These are phyloP conservation scores for Telmatochromis sp. DNA, from an alignment of 2,113 vertebrate species.

Conservation along the genomic window DNA sequence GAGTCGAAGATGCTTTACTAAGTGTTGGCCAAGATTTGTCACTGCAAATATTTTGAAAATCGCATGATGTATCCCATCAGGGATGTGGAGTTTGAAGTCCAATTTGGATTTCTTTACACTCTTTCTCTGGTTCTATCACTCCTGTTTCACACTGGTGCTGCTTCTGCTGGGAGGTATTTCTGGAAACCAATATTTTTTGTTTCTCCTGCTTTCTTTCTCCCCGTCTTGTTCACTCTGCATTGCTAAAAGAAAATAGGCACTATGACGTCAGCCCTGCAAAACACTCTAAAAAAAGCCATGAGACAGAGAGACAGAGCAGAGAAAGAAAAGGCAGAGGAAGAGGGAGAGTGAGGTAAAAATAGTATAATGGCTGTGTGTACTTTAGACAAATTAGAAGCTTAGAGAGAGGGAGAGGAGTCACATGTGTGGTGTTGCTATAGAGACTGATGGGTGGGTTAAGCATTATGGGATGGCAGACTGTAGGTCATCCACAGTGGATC, in stretches of 20 bases:
- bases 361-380: slow-evolving; percentile 55
- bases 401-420: slow-evolving; percentile 23
- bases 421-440: slow-evolving; percentile 37
- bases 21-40: neutral
- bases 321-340: slow-evolving; percentile 9
- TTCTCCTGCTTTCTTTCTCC: neutral
- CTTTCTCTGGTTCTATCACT: neutral
- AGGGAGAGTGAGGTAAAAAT: slow-evolving; percentile 49
- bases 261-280: slow-evolving; percentile 54
- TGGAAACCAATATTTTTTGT: slow-evolving; percentile 23
- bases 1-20: neutral
- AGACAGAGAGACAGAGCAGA: neutral
- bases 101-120: neutral
- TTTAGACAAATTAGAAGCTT: slow-evolving; percentile 62
- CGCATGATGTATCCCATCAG: neutral
- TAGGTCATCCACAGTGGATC: slow-evolving; percentile 25
- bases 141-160: neutral
- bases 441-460: slow-evolving; percentile 24
- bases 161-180: slow-evolving; percentile 8
- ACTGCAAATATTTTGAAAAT: neutral
- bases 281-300: slow-evolving; percentile 20
- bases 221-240: slow-evolving; percentile 2
- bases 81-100: neutral
- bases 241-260: slow-evolving; percentile 39
- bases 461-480: slow-evolving; percentile 35